Conservation (phyloP, 2,888 invertebrate genomes). For the Mythimna loreyi region DNA sequence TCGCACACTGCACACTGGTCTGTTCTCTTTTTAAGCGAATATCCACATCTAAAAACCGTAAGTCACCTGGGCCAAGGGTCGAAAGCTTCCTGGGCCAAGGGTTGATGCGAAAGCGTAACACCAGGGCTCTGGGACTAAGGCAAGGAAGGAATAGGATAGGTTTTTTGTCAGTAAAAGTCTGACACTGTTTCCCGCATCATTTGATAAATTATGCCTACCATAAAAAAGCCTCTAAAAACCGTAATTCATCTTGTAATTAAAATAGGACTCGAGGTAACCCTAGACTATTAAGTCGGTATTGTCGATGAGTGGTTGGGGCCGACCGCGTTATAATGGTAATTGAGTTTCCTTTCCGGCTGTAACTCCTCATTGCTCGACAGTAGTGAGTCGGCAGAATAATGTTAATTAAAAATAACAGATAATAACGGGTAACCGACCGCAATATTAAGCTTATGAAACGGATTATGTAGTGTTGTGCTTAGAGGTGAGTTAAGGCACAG, state of each 20-base stretch:
- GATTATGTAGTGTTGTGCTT: neutral
- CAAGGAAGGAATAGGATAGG: too few species aligned
- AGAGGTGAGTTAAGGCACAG: neutral
- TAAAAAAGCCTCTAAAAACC: too few species aligned
- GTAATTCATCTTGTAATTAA: neutral
- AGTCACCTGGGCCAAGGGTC: too few species aligned
- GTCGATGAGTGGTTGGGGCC: conserved; percentile 54
- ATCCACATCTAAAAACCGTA: too few species aligned
- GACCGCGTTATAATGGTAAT: conserved; percentile 78
- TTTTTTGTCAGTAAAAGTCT: too few species aligned
- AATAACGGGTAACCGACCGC: conserved; percentile 24
- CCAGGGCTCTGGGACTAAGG: too few species aligned
- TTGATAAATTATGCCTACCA: too few species aligned
- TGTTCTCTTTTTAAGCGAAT: neutral
- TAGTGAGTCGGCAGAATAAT: conserved; percentile 42
- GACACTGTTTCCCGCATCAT: too few species aligned
- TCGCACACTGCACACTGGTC: too few species aligned
- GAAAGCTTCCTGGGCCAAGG: too few species aligned
- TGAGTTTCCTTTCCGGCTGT: conserved; percentile 79
- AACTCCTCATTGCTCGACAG: conserved; percentile 53
- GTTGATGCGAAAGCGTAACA: too few species aligned
- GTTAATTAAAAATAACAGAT: conserved; percentile 49
- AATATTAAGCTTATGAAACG: conserved; percentile 17
- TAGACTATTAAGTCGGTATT: conserved; percentile 51
- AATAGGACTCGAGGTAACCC: conserved; percentile 35